Evolutionary conservation across 2,797 vertebrate genomes (phyloP).

Genomic region (Myotis myotis): DNA sequence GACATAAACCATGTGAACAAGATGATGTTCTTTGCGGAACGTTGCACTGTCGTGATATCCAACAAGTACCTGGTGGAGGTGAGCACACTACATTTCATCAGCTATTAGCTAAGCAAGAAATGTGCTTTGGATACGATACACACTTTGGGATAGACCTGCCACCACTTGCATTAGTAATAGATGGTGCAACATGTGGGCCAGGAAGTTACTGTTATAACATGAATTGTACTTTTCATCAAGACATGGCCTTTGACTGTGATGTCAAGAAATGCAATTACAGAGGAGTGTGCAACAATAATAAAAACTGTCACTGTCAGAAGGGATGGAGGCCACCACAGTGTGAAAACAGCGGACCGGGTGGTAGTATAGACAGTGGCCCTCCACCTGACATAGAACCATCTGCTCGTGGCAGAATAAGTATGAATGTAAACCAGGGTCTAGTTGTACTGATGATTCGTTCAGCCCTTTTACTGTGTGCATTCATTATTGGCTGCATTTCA

Average conservation of each 20-base stretch:
- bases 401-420: rapidly evolving
- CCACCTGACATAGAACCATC: rapidly evolving
- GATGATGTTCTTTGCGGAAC: constrained; percentile 76
- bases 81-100: constrained; percentile 73
- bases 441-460: rapidly evolving
- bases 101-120: background rate
- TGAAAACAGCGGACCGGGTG: constrained; percentile 66
- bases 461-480: background rate
- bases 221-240: constrained; percentile 57
- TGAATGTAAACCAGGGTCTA: rapidly evolving
- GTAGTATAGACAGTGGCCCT: constrained; percentile 80
- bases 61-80: constrained; percentile 55
- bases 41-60: constrained; percentile 68
- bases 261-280: constrained; percentile 56
- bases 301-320: constrained; percentile 79
- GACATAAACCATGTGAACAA: background rate
- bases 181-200: constrained; percentile 75
- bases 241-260: constrained; percentile 69
- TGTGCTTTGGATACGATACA: constrained; percentile 78
- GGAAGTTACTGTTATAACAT: constrained; percentile 68
- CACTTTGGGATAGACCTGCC: background rate
- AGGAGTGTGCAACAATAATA: constrained; percentile 78
- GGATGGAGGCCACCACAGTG: constrained; percentile 81
- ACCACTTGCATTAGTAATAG: constrained; percentile 72
- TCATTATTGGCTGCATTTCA: background rate